A percentile compares a stretch with the other conserved stretches of the same genome.
Evolutionary conservation across 2,888 invertebrate species (phyloP).

Genomic region (Dendrolimus pini): DNA sequence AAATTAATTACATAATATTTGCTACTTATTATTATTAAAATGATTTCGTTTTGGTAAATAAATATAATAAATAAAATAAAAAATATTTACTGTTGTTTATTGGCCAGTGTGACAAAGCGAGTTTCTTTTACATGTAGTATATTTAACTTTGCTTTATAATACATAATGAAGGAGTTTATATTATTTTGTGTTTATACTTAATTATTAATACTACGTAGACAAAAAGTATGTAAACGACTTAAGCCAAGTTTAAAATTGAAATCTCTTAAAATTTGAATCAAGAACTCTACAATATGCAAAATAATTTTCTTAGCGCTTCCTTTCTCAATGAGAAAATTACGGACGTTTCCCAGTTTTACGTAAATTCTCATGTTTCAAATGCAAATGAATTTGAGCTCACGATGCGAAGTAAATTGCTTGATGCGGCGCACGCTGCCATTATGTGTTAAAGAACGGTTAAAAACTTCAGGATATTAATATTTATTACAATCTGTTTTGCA

Average conservation of each 20-base stretch:
- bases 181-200: too few relatives aligned
- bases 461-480: slow-evolving; percentile 31
- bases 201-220: too few relatives aligned
- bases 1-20: not conserved
- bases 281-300: slow-evolving; percentile 1
- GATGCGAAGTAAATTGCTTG: slow-evolving; percentile 39
- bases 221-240: too few relatives aligned
- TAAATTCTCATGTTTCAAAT: slow-evolving; percentile 36
- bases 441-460: slow-evolving; percentile 27
- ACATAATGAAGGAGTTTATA: too few relatives aligned
- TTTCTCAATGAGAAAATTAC: slow-evolving; percentile 16
- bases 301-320: not conserved
- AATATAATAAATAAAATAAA: too few relatives aligned
- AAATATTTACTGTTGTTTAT: too few relatives aligned
- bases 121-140: too few relatives aligned
- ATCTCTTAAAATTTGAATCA: slow-evolving; percentile 4
- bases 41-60: too few relatives aligned
- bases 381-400: slow-evolving; percentile 35
- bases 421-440: slow-evolving; percentile 27
- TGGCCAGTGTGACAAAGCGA: too few relatives aligned
- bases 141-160: too few relatives aligned
- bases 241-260: not conserved
- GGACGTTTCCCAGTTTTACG: slow-evolving; percentile 24
- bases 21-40: too few relatives aligned
- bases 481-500: slow-evolving; percentile 26